Percentiles rank a stretch among this genome's conserved stretches.
Conservation (phyloP, 2,113 vertebrate genomes). For the Drymodes brunneopygia region DNA sequence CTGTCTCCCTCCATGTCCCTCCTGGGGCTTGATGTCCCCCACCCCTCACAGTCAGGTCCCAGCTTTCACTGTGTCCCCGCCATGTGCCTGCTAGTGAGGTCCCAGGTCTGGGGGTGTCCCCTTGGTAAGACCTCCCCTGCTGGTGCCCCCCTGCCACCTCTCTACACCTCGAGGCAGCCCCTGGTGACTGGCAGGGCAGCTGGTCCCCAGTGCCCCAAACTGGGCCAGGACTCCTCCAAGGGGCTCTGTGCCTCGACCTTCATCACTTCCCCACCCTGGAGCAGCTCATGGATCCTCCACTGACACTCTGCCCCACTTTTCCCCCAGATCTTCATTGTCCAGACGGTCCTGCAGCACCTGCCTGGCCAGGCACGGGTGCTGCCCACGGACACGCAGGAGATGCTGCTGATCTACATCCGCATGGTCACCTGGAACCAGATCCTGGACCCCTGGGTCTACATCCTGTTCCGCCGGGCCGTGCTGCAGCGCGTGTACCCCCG, state of each 20-base stretch:
- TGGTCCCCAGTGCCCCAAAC: not conserved
- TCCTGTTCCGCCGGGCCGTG: conserved; percentile 87
- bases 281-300: not conserved
- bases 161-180: not conserved
- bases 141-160: accelerated
- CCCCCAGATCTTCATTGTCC: conserved; percentile 82
- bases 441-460: conserved; percentile 97
- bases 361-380: not conserved
- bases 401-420: conserved; percentile 85
- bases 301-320: not conserved
- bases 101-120: not conserved
- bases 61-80: not conserved
- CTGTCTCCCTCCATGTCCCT: not conserved
- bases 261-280: not conserved
- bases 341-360: conserved; percentile 70
- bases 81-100: not conserved
- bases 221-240: not conserved
- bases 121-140: not conserved
- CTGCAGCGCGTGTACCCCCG: conserved; percentile 80
- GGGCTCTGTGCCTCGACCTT: not conserved
- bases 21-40: not conserved
- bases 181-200: not conserved
- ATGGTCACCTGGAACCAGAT: conserved; percentile 97
- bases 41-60: not conserved
- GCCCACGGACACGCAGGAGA: conserved; percentile 6